phyloP scores from a whole-genome alignment of 2,797 vertebrate genomes.

The Phataginus tricuspis region DNA sequence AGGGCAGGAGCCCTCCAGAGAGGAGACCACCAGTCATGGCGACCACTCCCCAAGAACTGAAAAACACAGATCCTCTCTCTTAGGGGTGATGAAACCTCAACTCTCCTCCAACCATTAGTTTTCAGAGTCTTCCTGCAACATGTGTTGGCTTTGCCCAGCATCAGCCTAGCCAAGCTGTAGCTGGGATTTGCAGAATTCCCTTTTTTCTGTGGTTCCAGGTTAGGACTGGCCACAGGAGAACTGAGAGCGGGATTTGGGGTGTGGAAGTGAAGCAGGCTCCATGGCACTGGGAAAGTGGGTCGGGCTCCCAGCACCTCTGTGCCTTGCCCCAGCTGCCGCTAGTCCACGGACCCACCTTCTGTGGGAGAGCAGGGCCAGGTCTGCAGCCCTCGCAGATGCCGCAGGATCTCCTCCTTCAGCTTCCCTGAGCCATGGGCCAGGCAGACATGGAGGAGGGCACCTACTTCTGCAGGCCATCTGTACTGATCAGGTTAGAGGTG shows the following conservation, averaged over 20 bases:
- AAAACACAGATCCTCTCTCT: not conserved
- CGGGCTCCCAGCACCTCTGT: not conserved
- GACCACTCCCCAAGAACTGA: not conserved
- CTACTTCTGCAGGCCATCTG: not conserved
- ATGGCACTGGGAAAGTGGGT: not conserved
- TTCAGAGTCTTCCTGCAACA: not conserved
- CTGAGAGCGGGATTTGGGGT: not conserved
- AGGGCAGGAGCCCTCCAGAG: not conserved
- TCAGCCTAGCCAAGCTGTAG: not conserved
- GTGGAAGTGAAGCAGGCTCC: not conserved
- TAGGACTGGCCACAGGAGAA: not conserved
- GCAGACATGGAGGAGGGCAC: not conserved
- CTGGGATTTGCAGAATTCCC: slow-evolving; percentile 6
- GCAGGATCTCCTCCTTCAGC: not conserved
- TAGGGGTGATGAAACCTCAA: not conserved
- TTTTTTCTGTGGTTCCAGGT: not conserved
- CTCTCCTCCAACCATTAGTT: not conserved
- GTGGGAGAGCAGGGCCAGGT: not conserved
- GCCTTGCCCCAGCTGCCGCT: not conserved
- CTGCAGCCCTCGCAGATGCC: not conserved
- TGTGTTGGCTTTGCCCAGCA: not conserved
- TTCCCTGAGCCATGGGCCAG: not conserved
- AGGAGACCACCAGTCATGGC: not conserved
- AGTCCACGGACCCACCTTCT: not conserved
- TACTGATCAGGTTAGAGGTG: not conserved